Base-by-base conservation (phyloP, 37 sponge, comb jelly and placozoan species). In the Crambe crambe region DNA sequence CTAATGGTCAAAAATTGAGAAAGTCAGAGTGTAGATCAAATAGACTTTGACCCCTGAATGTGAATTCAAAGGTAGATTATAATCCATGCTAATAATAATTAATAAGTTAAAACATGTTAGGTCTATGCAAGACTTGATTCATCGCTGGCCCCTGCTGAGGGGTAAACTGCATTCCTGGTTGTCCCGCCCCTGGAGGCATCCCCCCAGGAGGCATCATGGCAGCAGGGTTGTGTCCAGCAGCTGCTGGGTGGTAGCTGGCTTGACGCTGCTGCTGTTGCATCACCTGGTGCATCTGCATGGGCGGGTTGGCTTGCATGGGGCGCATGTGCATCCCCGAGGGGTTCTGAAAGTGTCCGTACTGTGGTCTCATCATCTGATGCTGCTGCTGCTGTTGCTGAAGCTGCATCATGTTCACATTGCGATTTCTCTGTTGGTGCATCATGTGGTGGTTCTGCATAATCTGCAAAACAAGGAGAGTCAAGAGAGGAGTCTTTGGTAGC, bases 281-380 rank as follows among this genome's bases (percentile, higher is more conserved):
- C 40, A 81, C 44, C 43, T 81, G 81, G 12, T 72, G 72, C 81
- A 81, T 81, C 5, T 57, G 81, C 61, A 81, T 59, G 26, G 81
- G 60, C 0, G 81, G 81, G 42, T 56, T 71, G 42, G 81, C 81
- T 31, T 81, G 81, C 72, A 81, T 58, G 27, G 81, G 81, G 34
- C 36, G 40, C 39, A 70, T 56, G 6, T 58, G 75, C 37, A 29
- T 21, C 26, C 58, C 74, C n/a, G 74, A 2, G 6, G n/a, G 29
- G 2, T 9, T 42, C 27, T 35, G 3, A 36, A 26, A 27, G 30
- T 56, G 39, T 39, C 30, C 40, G 35, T 59, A 60, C 60, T 68
- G 27, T 9, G 23, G 22, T 2, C 23, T 41, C 27, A 65, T 65
- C 34, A 31, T 39, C 80, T 81, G 80, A 39, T 82, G 83, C 66